These are phyloP conservation scores for Stenodera caucasica DNA, from an alignment of 2,888 invertebrate species.

Conservation along the genomic window DNA sequence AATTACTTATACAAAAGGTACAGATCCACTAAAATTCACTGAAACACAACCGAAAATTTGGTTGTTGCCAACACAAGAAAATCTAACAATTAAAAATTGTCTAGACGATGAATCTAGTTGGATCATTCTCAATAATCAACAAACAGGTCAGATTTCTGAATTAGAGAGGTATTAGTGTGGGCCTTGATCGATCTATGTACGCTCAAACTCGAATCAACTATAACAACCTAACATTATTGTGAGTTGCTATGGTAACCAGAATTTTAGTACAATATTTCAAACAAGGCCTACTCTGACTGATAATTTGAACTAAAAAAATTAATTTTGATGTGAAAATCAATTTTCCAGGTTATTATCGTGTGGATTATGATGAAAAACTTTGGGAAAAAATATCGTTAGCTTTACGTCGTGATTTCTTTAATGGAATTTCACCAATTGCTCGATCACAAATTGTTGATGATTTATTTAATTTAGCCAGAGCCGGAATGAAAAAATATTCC, in stretches of 20 bases:
- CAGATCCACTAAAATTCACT: conserved; percentile 49
- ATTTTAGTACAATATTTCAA: no score
- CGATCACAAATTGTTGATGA: conserved; percentile 81
- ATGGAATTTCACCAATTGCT: conserved; percentile 65
- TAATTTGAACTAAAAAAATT: no score
- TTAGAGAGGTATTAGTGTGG: no score
- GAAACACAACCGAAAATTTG: conserved; percentile 47
- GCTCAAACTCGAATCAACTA: no score
- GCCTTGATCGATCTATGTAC: no score
- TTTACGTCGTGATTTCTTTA: conserved; percentile 52
- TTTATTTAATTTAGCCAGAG: conserved; percentile 70
- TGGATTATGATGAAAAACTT: conserved; percentile 65
- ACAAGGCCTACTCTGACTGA: no score
- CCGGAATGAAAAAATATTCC: conserved; percentile 62
- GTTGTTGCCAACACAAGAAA: conserved; percentile 36
- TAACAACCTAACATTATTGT: no score
- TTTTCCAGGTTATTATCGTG: conserved; percentile 64
- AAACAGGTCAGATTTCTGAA: no score
- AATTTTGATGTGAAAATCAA: no score
- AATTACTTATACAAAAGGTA: conserved; percentile 57
- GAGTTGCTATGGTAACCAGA: no score
- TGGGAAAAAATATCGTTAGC: conserved; percentile 60
- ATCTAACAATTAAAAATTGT: neutral
- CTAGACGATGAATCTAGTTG: conserved; percentile 26
- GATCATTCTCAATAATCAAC: conserved; percentile 39